Evolutionary conservation across 2,113 vertebrate genomes (phyloP).

Genomic region (Mandrillus leucophaeus): DNA sequence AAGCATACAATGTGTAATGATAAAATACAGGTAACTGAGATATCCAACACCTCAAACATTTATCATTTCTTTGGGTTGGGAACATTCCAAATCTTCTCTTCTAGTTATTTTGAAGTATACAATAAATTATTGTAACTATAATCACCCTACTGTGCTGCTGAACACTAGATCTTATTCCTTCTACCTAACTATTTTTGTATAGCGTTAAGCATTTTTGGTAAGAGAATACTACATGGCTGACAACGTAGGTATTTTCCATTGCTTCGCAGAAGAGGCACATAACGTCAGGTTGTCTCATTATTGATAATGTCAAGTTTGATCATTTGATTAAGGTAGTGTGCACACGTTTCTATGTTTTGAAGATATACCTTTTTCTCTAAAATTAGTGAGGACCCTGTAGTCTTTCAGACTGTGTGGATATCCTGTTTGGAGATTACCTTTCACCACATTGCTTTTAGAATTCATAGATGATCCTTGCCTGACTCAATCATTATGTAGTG

Average conservation of each 20-base stretch:
- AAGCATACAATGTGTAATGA: background rate
- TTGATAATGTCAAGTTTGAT: background rate
- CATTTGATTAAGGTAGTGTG: background rate
- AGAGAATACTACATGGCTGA: background rate
- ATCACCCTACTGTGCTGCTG: background rate
- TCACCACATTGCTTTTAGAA: background rate
- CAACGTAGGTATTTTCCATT: background rate
- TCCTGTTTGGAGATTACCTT: background rate
- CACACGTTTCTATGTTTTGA: background rate
- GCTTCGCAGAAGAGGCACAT: background rate
- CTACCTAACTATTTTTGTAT: background rate
- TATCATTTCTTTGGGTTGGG: background rate
- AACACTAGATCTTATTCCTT: background rate
- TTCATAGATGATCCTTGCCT: background rate
- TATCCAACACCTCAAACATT: background rate
- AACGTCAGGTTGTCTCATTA: background rate
- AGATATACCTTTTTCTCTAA: background rate
- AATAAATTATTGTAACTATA: background rate
- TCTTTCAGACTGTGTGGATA: background rate
- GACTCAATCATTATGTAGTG: background rate
- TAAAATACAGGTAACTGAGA: background rate
- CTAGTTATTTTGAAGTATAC: background rate
- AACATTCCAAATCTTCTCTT: background rate
- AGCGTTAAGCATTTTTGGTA: background rate
- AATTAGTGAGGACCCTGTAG: background rate